Percentiles rank a stretch among this genome's conserved stretches.
Conservation (phyloP, 2,888 invertebrate genomes). For the Drosophila nr. fundita region DNA sequence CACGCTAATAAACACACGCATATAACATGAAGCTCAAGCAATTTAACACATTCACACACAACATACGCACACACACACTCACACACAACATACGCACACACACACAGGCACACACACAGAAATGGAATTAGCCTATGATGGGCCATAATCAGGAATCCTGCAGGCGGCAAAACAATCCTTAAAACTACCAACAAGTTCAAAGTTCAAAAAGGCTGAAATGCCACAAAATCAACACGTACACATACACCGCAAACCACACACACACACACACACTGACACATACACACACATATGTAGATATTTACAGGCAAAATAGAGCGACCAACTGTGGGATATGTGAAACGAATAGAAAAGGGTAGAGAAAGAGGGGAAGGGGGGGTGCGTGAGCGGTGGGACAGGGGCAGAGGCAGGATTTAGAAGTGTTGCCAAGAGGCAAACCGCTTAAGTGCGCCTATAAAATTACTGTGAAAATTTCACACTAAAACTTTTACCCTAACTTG, state of each 20-base stretch:
- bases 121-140: slow-evolving; percentile 50
- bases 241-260: slow-evolving; percentile 71
- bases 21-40: slow-evolving; percentile 29
- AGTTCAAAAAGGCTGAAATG: slow-evolving; percentile 78
- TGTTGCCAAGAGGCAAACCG: slow-evolving; percentile 78
- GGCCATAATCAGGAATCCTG: slow-evolving; percentile 54
- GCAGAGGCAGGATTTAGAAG: slow-evolving; percentile 59
- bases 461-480: slow-evolving; percentile 79
- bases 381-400: background rate
- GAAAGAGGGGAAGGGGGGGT: background rate
- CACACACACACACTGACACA: slow-evolving; percentile 26
- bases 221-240: slow-evolving; percentile 73
- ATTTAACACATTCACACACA: slow-evolving; percentile 30
- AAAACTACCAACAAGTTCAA: slow-evolving; percentile 67
- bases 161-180: slow-evolving; percentile 49
- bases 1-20: slow-evolving; percentile 45
- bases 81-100: slow-evolving; percentile 14
- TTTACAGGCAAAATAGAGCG: slow-evolving; percentile 46
- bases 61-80: slow-evolving; percentile 32
- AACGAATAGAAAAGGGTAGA: background rate
- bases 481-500: slow-evolving; percentile 69
- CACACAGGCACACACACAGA: slow-evolving; percentile 8
- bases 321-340: slow-evolving; percentile 10
- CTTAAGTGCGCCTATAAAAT: slow-evolving; percentile 80
- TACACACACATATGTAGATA: slow-evolving; percentile 11